Evolutionary conservation across 37 sponge, comb jelly and placozoan species (phyloP).

Genomic region (Lycopodina hypogea): DNA sequence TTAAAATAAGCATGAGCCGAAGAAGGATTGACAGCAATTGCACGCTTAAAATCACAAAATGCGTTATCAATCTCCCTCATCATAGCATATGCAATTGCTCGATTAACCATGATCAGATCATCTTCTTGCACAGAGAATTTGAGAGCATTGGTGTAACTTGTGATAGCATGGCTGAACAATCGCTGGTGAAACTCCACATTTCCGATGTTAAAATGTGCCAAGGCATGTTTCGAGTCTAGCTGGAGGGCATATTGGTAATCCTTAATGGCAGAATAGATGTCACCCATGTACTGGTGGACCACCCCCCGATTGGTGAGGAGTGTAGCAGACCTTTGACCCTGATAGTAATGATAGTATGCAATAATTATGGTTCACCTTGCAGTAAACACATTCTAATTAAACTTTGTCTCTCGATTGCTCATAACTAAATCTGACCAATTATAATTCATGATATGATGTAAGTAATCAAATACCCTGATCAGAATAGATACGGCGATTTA

Average conservation of each 20-base stretch:
- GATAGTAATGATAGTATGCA: conserved; percentile 20
- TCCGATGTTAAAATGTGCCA: conserved; percentile 92
- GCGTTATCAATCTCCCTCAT: conserved; percentile 61
- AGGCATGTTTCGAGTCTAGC: conserved; percentile 55
- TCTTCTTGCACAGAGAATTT: conserved; percentile 39
- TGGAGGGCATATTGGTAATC: conserved; percentile 79
- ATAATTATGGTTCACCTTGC: too few relatives aligned
- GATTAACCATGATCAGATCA: conserved; percentile 59
- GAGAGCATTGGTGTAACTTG: conserved; percentile 59
- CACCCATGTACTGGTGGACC: conserved; percentile 73
- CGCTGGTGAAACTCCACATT: conserved; percentile 81
- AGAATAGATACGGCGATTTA: too few relatives aligned
- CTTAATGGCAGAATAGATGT: conserved; percentile 66
- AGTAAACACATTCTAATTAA: neutral
- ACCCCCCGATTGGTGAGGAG: conserved; percentile 86
- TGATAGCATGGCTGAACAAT: conserved; percentile 53
- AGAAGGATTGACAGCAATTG: conserved; percentile 66
- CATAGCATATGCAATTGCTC: conserved; percentile 55
- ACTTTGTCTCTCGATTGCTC: neutral
- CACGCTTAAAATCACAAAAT: conserved; percentile 58
- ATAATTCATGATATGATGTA: too few relatives aligned
- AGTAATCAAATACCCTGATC: too few relatives aligned
- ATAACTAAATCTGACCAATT: too few relatives aligned
- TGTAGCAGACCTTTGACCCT: conserved; percentile 24
- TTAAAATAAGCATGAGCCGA: conserved; percentile 87